Evolutionary conservation across 2,888 invertebrate genomes (phyloP), one percentile per base, ranked within the genome.

Genomic region (Lutraria lutraria): DNA sequence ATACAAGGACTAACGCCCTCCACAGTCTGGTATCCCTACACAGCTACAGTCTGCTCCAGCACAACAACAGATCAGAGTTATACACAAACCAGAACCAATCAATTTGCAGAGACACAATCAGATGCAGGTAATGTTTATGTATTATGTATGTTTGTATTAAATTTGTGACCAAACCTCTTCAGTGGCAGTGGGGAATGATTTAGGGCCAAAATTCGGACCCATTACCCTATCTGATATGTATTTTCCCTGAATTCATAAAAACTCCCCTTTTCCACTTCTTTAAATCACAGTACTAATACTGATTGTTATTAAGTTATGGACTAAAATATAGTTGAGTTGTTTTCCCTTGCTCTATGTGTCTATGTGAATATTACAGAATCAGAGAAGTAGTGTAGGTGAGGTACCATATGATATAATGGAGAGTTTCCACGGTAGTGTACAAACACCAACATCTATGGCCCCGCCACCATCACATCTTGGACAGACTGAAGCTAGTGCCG

Each of bases 41-140:
- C 89, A 89, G 63, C 21, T 87, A 85, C 84, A 90, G 86, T 68
- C 89, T 60, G 31, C 76, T 12, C 84, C 87, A 72, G n/a, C 79
- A 81, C 80, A 87, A 80, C 43, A 84, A 81, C 82, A 76, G 34
- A 83, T 43, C 31, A 72, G 85, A 83, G 80, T 87, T 10, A 87
- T 89, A 80, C 89, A 89, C 43, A 89, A 89, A 88, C 89, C 87
- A 34, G 89, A 89, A 85, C 89, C 87, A 25, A 52, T 89, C 21
- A 68, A 83, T 79, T 76, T 88, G 34, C 81, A 86, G 19, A 79
- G 80, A 29, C 81, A 80, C 21, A 80, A 72, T 81, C 2, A 15
- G 10, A n/a, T 25, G 25, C 76, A 76, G 76, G 25, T 83, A 16
- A 85, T 85, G 81, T 87, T 87, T 53, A 82, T 31, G 25, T 76